Evolutionary conservation across 1,140 invertebrate species (phyloP).

Genomic region (Manduca sexta): DNA sequence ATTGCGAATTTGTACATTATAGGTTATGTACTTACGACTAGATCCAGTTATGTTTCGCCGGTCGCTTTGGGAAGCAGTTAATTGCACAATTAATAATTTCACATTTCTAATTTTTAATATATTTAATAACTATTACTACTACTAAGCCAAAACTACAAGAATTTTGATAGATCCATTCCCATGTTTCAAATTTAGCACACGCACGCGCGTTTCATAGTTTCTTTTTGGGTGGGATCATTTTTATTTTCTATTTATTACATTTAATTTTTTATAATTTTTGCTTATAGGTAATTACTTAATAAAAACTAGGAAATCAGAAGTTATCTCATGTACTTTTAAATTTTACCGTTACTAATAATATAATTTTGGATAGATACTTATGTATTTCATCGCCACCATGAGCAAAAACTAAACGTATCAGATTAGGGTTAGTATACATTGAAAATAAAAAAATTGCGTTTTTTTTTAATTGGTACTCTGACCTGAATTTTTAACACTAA

Average conservation of each 20-base stretch:
- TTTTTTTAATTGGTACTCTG: no score
- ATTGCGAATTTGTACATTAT: constrained; percentile 17
- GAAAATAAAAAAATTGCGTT: no score
- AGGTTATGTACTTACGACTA: constrained; percentile 53
- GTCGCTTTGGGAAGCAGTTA: constrained; percentile 31
- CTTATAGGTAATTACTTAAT: no score
- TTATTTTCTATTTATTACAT: not conserved
- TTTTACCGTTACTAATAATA: no score
- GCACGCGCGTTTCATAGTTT: constrained; percentile 27
- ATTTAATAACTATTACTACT: constrained; percentile 32
- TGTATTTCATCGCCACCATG: no score
- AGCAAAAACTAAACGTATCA: no score
- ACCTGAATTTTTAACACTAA: no score
- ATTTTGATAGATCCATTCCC: constrained; percentile 57
- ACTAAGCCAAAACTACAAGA: constrained; percentile 34
- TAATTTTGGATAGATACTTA: no score
- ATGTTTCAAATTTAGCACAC: constrained; percentile 63
- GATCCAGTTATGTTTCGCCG: constrained; percentile 30
- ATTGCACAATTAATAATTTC: constrained; percentile 43
- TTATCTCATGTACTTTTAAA: no score
- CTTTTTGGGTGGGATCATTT: constrained; percentile 17
- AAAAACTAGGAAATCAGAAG: no score
- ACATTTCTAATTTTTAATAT: constrained; percentile 49
- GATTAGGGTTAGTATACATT: no score
- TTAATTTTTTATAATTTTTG: not conserved